phyloP scores from a whole-genome alignment of 2,113 vertebrate genomes.

The Balaenoptera acutorostrata region DNA sequence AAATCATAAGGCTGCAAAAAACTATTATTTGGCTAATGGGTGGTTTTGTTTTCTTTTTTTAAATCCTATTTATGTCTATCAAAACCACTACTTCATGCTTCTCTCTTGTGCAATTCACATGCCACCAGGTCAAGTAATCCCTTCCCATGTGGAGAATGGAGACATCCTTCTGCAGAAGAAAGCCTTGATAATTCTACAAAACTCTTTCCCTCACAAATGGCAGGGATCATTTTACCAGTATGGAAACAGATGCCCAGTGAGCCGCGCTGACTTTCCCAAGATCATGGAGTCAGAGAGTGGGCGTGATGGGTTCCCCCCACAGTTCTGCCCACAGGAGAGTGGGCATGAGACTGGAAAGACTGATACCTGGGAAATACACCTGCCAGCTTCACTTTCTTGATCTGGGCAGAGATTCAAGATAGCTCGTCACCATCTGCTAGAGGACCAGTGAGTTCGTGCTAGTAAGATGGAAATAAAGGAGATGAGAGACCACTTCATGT shows the following conservation, averaged over 20 bases:
- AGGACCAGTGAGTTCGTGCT: not conserved
- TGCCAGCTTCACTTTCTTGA: not conserved
- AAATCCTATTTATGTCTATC: not conserved
- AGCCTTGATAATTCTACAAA: not conserved
- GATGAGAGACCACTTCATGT: not conserved
- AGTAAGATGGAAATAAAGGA: not conserved
- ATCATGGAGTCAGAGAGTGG: not conserved
- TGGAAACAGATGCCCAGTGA: not conserved
- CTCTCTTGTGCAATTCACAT: not conserved
- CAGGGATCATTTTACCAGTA: not conserved
- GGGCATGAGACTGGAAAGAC: not conserved
- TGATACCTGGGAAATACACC: not conserved
- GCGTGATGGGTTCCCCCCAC: too few species aligned
- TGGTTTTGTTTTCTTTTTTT: not conserved
- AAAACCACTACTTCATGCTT: not conserved
- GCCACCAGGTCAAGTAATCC: not conserved
- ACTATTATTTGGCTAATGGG: not conserved
- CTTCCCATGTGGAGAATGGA: not conserved
- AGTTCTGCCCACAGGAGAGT: not conserved
- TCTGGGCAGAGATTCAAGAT: not conserved
- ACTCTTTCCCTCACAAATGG: not conserved
- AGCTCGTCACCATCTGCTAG: not conserved
- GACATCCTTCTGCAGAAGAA: not conserved
- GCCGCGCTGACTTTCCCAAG: not conserved
- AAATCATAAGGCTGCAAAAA: conserved; percentile 2